Evolutionary conservation across 2,888 invertebrate species (phyloP).

Genomic region (Lamproptera curius): DNA sequence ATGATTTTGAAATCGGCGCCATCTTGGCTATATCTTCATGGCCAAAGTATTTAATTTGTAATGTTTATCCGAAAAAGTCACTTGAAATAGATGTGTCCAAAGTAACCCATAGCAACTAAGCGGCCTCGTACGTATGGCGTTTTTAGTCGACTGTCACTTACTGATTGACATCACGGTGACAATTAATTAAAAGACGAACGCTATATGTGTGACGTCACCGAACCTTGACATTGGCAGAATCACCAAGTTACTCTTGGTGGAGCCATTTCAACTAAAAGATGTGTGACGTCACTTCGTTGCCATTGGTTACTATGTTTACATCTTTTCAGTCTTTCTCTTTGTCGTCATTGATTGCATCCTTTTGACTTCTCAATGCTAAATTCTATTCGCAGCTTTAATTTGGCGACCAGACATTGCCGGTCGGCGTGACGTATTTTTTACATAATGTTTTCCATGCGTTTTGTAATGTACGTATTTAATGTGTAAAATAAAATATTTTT

Average conservation of each 20-base stretch:
- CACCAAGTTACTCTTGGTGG: no score
- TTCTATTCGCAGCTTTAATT: neutral
- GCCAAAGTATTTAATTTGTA: neutral
- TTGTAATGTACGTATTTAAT: constrained; percentile 2
- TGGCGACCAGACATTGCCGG: neutral
- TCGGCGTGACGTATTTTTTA: constrained; percentile 2
- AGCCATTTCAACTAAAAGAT: no score
- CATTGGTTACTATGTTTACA: no score
- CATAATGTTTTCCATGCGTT: neutral
- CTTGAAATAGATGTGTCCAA: no score
- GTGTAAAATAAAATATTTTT: constrained; percentile 7
- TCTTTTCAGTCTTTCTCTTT: neutral
- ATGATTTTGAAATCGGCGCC: neutral
- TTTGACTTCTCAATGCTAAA: constrained; percentile 3
- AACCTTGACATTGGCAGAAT: no score
- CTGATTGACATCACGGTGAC: no score
- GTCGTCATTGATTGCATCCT: neutral
- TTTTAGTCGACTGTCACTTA: no score
- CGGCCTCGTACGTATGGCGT: no score
- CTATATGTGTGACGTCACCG: no score
- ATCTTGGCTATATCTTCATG: neutral
- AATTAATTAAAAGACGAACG: no score
- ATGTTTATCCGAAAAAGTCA: neutral
- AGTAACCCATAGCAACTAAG: no score
- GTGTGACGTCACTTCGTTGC: no score